Base-by-base conservation (phyloP, 2,888 invertebrate genomes). In the Euproctis similis region DNA sequence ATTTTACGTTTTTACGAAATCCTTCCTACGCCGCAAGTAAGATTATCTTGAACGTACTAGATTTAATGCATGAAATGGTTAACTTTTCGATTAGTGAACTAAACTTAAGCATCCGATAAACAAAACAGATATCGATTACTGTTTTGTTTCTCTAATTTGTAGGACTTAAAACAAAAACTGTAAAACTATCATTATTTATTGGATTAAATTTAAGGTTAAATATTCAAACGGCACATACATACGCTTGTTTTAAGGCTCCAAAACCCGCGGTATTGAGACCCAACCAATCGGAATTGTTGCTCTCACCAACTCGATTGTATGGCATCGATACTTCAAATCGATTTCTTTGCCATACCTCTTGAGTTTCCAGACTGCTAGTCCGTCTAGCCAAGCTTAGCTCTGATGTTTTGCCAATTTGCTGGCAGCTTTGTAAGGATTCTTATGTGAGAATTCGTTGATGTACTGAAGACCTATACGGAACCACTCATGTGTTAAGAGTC, bases 221-320 rank as follows among this genome's bases (percentile, higher is more conserved):
- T n/a, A n/a, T n/a, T n/a, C n/a, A n/a, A n/a, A n/a, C n/a, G n/a
- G n/a, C 2, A 18, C n/a, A 8, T 18, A 19, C 3, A n/a, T 25
- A 1, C 41, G 42, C 39, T 11, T 4, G 2, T 20, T 49, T 24
- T 2, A 24, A 1, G 24, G 39, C 46, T 31, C 14, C 8, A 9
- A 8, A 2, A 10, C n/a, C 3, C 20, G 7, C 14, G 34, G 46
- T 52, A 60, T 59, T 53, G 50, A 39, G 45, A 60, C 41, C 43
- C 66, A 67, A 30, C 48, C 54, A 52, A 48, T 53, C 51, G 61
- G 63, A 69, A 65, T 61, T 60, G 64, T 64, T 57, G 58, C 59
- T 57, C 42, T 45, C 50, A 53, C 59, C 45, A 34, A 42, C 33
- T 38, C 52, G 50, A 60, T 61, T 61, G 56, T 43, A 30, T 41